Evolutionary conservation across 2,888 invertebrate genomes (phyloP), one percentile per base, ranked within the genome.

Genomic region (Napeogenes sylphis): DNA sequence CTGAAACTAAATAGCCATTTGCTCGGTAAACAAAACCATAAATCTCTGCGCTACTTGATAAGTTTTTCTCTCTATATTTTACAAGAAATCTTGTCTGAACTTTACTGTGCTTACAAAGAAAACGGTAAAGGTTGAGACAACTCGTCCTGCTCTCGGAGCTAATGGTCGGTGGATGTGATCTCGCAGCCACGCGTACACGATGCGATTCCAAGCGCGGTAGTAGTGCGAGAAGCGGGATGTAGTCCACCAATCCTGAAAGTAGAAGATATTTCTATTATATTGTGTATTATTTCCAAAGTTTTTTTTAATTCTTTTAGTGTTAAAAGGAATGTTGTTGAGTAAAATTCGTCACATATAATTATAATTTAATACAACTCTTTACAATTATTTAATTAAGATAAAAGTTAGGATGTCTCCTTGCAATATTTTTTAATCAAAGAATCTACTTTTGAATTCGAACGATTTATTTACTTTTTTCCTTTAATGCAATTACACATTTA

Each of bases 181-280:
- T 73, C 97, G 96, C 0, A 99, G 91, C 98, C 98, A 99, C 71
- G 97, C 97, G 80, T 98, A 96, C 0, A 99, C 98, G 0, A 98
- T 94, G 14, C 96, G 93, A 82, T 99, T 99, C 99, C 99, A 99
- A 4, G 95, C 95, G n/a, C 98, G 93, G 83, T 96, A 98, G 83
- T 94, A 99, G 13, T 91, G 91, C 0, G 94, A 93, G 83, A 94
- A 98, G n/a, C 94, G 93, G 0, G 94, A 93, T 2, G 95, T 93
- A 60, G 96, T 98, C 99, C 98, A 99, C 98, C 98, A 99, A 76
- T 97, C 97, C 94, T 98, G 77, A 38, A 71, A 77, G 57, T 51
- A 54, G 5, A 5, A 45, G 58, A 12, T 3, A 51, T 30, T 30
- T 4, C 2, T n/a, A 51, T 30, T 51, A 5, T 8, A 4, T 46